phyloP scores from a whole-genome alignment of 1,140 invertebrate genomes.

The Telenomus remus region DNA sequence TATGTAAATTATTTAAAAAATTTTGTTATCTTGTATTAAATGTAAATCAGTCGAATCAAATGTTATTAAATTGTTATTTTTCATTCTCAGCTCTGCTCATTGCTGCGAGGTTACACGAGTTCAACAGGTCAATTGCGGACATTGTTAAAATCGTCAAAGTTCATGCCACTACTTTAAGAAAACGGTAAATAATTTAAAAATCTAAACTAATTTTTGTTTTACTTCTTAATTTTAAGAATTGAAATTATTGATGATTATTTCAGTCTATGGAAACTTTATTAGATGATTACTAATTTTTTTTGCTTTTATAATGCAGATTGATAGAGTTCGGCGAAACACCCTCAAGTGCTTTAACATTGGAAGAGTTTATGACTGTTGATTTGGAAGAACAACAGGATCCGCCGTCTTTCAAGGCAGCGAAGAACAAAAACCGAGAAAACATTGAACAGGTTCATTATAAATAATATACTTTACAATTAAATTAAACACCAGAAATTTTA shows the following conservation, averaged over 20 bases:
- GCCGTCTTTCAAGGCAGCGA: conserved; percentile 92
- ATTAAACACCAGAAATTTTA: no score
- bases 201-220: no score
- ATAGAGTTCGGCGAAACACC: conserved; percentile 90
- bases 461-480: no score
- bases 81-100: conserved; percentile 89
- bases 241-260: no score
- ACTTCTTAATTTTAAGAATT: no score
- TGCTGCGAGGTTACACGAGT: conserved; percentile 93
- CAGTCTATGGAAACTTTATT: no score
- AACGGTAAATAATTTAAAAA: conserved; percentile 85
- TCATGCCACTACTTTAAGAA: conserved; percentile 93
- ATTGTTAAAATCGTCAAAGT: conserved; percentile 97
- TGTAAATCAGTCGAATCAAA: no score
- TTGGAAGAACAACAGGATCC: conserved; percentile 98
- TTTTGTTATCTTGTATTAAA: no score
- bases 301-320: conserved; percentile 81
- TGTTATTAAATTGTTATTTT: no score
- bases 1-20: no score
- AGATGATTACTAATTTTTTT: no score
- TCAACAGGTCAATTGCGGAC: conserved; percentile 89
- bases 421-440: conserved; percentile 89
- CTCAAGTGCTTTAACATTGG: conserved; percentile 85
- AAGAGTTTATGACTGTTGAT: conserved; percentile 98
- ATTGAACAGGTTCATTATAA: conserved; percentile 83